Evolutionary conservation across 2,797 vertebrate species (phyloP).

Genomic region (Tamandua tetradactyla): DNA sequence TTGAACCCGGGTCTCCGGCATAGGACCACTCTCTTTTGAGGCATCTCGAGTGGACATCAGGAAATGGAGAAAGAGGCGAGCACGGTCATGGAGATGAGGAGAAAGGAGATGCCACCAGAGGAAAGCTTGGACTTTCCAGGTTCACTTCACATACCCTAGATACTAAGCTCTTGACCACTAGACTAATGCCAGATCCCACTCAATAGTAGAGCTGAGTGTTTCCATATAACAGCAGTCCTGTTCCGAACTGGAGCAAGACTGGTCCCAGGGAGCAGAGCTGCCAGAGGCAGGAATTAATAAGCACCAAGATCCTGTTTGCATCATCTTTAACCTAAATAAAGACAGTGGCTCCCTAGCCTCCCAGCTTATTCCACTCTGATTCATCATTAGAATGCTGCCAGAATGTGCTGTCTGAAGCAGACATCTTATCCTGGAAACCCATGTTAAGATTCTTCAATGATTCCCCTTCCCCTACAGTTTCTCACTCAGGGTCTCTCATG

Average conservation of each 20-base stretch:
- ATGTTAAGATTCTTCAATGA: neutral
- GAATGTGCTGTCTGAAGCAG: neutral
- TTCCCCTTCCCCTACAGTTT: neutral
- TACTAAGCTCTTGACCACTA: neutral
- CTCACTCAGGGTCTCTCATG: neutral
- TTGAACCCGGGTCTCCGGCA: too few species aligned
- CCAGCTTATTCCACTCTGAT: neutral
- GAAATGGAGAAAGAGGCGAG: neutral
- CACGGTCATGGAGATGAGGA: neutral
- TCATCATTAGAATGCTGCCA: neutral
- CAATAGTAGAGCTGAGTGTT: neutral
- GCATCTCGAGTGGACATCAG: neutral
- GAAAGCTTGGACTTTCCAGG: neutral
- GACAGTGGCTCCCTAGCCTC: neutral
- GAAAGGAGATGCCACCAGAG: neutral
- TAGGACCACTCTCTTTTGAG: neutral
- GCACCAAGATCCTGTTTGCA: neutral
- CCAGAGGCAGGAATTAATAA: neutral
- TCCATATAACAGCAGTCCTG: neutral
- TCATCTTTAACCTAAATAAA: slow-evolving; percentile 2
- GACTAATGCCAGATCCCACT: neutral
- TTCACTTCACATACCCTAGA: neutral
- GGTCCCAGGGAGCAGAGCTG: neutral
- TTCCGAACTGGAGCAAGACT: neutral
- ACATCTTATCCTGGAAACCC: neutral